Percentiles rank a stretch among this genome's conserved stretches.
phyloP scores from a whole-genome alignment of 2,797 vertebrate genomes.

The Morus bassanus region DNA sequence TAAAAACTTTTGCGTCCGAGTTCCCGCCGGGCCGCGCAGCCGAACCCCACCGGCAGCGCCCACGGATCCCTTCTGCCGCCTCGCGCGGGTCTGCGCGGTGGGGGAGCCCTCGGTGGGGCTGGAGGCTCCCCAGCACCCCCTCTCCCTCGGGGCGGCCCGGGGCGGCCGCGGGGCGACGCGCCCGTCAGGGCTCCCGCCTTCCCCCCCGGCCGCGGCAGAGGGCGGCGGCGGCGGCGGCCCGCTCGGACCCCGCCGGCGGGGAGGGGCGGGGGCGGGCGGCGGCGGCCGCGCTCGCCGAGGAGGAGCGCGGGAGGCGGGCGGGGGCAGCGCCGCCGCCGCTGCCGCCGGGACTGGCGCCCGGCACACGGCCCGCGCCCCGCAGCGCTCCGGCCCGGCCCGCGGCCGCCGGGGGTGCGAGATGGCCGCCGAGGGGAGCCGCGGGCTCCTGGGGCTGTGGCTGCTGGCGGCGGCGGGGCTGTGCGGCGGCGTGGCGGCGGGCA shows the following conservation, averaged over 20 bases:
- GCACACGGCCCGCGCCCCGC: not conserved
- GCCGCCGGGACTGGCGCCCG: not conserved
- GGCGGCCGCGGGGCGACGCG: not conserved
- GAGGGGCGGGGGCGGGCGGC: not conserved
- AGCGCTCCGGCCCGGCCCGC: not conserved
- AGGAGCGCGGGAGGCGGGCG: not conserved
- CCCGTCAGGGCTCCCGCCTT: no score
- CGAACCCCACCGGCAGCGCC: rapidly evolving
- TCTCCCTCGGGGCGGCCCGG: rapidly evolving
- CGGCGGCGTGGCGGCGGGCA: slow-evolving; percentile 5
- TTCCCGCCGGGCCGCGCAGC: not conserved
- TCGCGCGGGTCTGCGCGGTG: not conserved
- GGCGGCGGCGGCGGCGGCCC: not conserved
- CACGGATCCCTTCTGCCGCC: not conserved
- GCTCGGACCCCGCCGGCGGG: not conserved
- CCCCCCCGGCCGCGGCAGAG: not conserved
- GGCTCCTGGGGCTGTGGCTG: slow-evolving; percentile 42
- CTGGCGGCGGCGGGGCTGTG: slow-evolving; percentile 30
- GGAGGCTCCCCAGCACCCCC: not conserved
- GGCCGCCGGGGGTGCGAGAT: not conserved
- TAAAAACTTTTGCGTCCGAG: not conserved
- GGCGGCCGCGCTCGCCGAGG: not conserved
- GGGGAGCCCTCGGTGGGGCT: not conserved
- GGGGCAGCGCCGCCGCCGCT: not conserved
- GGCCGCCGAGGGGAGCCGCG: slow-evolving; percentile 12